A percentile compares a stretch with the other conserved stretches of the same genome.
phyloP scores from a whole-genome alignment of 2,113 vertebrate species.

The Acrocephalus kingi region DNA sequence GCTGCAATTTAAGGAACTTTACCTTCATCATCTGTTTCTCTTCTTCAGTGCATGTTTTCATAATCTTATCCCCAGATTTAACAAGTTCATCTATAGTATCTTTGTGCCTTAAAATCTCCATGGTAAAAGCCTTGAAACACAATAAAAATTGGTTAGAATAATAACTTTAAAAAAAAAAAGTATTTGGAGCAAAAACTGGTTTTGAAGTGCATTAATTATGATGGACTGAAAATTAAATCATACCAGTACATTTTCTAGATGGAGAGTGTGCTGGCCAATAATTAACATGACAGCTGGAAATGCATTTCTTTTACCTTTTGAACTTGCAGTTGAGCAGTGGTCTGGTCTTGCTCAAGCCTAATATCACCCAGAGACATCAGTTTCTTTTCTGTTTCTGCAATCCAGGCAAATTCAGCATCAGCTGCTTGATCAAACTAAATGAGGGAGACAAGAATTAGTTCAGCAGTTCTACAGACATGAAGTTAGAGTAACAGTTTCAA shows the following conservation, averaged over 20 bases:
- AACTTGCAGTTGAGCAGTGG: slow-evolving; percentile 89
- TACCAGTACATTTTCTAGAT: slow-evolving; percentile 18
- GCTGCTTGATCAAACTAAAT: slow-evolving; percentile 93
- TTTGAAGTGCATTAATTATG: background rate
- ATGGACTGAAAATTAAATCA: slow-evolving; percentile 48
- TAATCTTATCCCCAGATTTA: slow-evolving; percentile 85
- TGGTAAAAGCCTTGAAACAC: slow-evolving; percentile 87
- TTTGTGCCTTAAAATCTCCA: slow-evolving; percentile 97
- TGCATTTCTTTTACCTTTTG: slow-evolving; percentile 88
- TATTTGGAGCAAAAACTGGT: background rate
- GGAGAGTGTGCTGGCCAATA: background rate
- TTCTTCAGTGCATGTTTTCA: slow-evolving; percentile 84
- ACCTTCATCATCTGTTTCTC: slow-evolving; percentile 88
- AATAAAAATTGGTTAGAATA: slow-evolving; percentile 11
- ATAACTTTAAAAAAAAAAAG: background rate
- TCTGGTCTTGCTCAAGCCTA: slow-evolving; percentile 94
- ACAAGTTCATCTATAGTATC: slow-evolving; percentile 92
- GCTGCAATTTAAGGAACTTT: background rate
- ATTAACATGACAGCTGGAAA: slow-evolving; percentile 59
- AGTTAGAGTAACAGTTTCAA: background rate
- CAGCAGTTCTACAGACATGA: background rate
- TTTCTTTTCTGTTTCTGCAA: slow-evolving; percentile 87
- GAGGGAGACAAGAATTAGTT: slow-evolving; percentile 60
- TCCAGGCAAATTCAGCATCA: slow-evolving; percentile 88
- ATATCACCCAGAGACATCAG: slow-evolving; percentile 87